phyloP scores from a whole-genome alignment of 2,797 vertebrate genomes.

The Acridotheres tristis region DNA sequence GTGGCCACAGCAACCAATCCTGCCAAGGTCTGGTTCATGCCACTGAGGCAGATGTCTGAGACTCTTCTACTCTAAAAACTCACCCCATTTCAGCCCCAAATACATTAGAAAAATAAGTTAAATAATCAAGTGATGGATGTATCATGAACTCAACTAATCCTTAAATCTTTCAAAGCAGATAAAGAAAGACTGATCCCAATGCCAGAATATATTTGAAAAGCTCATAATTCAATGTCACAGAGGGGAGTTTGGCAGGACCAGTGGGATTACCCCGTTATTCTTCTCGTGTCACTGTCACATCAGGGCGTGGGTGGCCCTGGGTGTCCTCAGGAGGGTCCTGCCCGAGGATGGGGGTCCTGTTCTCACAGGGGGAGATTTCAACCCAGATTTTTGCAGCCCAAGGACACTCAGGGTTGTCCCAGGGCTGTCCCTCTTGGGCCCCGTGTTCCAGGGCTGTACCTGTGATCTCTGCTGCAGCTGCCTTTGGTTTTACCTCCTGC shows the following conservation, averaged over 20 bases:
- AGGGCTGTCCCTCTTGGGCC: rapidly evolving
- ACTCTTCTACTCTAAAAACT: background rate
- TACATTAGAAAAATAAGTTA: slow-evolving; percentile 15
- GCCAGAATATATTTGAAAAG: slow-evolving; percentile 47
- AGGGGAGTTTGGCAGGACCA: background rate
- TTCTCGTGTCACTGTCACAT: background rate
- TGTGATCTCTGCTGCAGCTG: background rate
- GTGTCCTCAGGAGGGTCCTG: background rate
- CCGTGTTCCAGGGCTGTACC: background rate
- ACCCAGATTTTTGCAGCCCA: background rate
- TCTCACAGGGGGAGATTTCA: background rate
- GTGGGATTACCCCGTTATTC: background rate
- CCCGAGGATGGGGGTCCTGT: rapidly evolving
- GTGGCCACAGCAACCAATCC: background rate
- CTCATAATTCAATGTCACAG: slow-evolving; percentile 56
- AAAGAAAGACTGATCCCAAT: slow-evolving; percentile 50
- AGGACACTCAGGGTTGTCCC: background rate
- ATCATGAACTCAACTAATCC: slow-evolving; percentile 46
- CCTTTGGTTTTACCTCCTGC: background rate
- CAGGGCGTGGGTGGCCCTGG: background rate
- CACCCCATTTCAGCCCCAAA: background rate
- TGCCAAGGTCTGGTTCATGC: background rate
- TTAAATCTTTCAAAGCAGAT: slow-evolving; percentile 64
- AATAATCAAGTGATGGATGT: slow-evolving; percentile 62
- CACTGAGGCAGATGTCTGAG: background rate